These are phyloP conservation scores for Zaprionus lachaisei DNA, from an alignment of 1,140 invertebrate species.

Conservation along the genomic window DNA sequence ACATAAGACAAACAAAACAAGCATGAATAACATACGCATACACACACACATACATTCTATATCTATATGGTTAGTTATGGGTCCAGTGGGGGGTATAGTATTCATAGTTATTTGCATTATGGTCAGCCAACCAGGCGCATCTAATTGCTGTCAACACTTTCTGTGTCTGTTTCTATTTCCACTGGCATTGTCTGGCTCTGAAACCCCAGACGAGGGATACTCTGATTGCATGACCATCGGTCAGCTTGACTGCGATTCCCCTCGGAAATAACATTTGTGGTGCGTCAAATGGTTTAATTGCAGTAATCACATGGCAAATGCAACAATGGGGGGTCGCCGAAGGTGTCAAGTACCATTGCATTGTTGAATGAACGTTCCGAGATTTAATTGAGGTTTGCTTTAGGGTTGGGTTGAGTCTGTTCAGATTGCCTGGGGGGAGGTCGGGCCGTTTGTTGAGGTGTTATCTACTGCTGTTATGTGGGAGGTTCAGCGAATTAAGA, in stretches of 20 bases:
- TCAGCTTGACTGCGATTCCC: slow-evolving; percentile 16
- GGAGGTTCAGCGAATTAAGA: not conserved
- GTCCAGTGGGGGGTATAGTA: not conserved
- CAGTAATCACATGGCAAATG: slow-evolving; percentile 64
- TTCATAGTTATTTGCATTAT: slow-evolving; percentile 37
- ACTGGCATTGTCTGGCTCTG: slow-evolving; percentile 23
- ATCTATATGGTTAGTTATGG: not conserved
- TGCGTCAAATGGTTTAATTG: slow-evolving; percentile 74
- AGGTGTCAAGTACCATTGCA: slow-evolving; percentile 67
- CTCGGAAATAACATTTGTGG: slow-evolving; percentile 42
- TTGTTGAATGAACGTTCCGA: slow-evolving; percentile 45
- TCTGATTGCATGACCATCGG: slow-evolving; percentile 41
- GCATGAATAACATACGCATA: not conserved
- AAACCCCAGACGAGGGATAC: slow-evolving; percentile 14
- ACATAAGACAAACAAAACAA: slow-evolving; percentile 36
- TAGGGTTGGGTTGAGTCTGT: slow-evolving; percentile 19
- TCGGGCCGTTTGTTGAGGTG: slow-evolving; percentile 20
- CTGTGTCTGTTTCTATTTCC: slow-evolving; percentile 11
- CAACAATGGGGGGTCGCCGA: slow-evolving; percentile 50
- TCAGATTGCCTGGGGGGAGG: slow-evolving; percentile 8
- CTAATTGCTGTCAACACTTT: slow-evolving; percentile 68
- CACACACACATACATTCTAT: not conserved
- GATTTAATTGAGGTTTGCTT: slow-evolving; percentile 34
- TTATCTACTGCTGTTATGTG: slow-evolving; percentile 6
- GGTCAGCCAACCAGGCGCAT: slow-evolving; percentile 42